Conservation (phyloP, 2,888 invertebrate species). For the Liodrosophila aerea region DNA sequence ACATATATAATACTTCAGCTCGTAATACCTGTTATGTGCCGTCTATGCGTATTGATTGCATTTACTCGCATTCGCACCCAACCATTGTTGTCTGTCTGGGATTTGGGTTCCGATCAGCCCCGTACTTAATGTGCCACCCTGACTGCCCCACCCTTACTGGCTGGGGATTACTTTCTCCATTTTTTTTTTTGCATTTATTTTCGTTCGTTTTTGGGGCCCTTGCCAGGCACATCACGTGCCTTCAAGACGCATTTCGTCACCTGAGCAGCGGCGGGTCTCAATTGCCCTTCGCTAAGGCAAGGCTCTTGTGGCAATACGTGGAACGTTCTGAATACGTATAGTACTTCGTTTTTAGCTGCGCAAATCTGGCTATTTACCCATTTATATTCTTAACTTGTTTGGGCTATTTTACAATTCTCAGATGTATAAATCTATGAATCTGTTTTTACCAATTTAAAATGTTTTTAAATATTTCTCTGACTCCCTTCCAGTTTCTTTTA, state of each 20-base stretch:
- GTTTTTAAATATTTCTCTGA: not conserved
- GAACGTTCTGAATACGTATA: not conserved
- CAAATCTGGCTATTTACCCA: not conserved
- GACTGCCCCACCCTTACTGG: not conserved
- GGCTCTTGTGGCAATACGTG: conserved; percentile 2
- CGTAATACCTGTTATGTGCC: conserved; percentile 68
- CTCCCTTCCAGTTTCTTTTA: not conserved
- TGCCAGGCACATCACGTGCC: conserved; percentile 66
- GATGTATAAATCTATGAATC: too few species aligned
- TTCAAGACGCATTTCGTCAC: conserved; percentile 71
- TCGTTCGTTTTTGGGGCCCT: conserved; percentile 47
- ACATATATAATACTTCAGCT: conserved; percentile 23
- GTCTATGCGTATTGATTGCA: conserved; percentile 75
- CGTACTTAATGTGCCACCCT: conserved; percentile 46
- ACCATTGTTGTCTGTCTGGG: conserved; percentile 67
- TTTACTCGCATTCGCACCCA: conserved; percentile 48
- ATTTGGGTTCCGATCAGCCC: conserved; percentile 37
- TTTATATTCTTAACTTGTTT: conserved; percentile 4
- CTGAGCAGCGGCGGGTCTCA: conserved; percentile 45
- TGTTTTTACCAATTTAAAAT: too few species aligned
- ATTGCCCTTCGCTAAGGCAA: conserved; percentile 41
- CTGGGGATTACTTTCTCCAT: conserved; percentile 15
- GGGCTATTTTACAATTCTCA: not conserved
- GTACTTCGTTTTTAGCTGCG: conserved; percentile 2
- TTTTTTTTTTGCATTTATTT: conserved; percentile 23